phyloP scores from a whole-genome alignment of 2,113 vertebrate genomes.

The human region GRCh38 chr15:30188501-30189000 shows the following conservation, averaged over 20 bases:
- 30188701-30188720: neutral
- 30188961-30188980: neutral
- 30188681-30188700: neutral
- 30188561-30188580: neutral
- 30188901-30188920: neutral
- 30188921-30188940: neutral
- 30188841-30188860: neutral
- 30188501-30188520: fast-evolving
- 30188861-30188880: neutral
- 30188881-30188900: neutral
- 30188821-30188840: neutral
- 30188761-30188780: neutral
- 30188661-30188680: neutral
- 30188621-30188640: neutral
- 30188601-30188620: neutral
- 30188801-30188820: neutral
- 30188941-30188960: neutral
- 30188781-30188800: neutral
- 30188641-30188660: neutral
- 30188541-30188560: neutral
- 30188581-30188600: neutral
- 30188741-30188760: neutral
- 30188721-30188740: no score
- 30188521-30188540: fast-evolving
- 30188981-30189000: neutral